phyloP scores from a whole-genome alignment of 1,140 invertebrate species.

The Nebria ingens region DNA sequence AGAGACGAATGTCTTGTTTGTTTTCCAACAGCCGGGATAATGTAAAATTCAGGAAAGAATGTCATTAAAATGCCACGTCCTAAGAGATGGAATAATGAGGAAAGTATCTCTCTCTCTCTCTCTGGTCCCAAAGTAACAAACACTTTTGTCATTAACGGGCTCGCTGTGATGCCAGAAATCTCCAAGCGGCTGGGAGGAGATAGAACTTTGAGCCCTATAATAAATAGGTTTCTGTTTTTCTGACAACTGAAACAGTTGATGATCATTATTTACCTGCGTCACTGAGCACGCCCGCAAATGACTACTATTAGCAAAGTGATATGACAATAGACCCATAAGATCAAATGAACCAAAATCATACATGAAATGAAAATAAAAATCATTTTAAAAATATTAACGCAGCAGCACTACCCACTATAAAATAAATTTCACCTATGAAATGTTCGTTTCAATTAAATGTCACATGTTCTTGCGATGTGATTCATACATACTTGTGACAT shows the following conservation, averaged over 20 bases:
- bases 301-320: neutral
- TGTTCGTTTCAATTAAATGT: too few species aligned
- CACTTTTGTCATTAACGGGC: neutral
- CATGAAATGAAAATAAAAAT: too few species aligned
- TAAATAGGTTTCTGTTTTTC: slow-evolving; percentile 9
- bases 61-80: slow-evolving; percentile 3
- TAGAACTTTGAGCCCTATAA: neutral
- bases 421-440: too few species aligned
- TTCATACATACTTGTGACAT: neutral
- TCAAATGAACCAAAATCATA: too few species aligned
- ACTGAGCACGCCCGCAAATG: neutral
- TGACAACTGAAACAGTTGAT: slow-evolving; percentile 8
- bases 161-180: neutral
- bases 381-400: too few species aligned
- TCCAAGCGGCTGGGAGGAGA: neutral
- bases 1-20: neutral
- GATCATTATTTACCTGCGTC: slow-evolving; percentile 4
- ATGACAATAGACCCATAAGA: too few species aligned
- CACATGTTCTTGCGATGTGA: neutral
- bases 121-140: slow-evolving; percentile 1
- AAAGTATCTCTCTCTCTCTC: neutral
- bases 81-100: neutral
- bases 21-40: neutral
- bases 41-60: slow-evolving; percentile 7
- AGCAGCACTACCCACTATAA: too few species aligned